Percentiles rank a stretch among this genome's conserved stretches.
These are phyloP conservation scores for Lepus oiostolus DNA, from an alignment of 2,797 vertebrate species.

Conservation along the genomic window DNA sequence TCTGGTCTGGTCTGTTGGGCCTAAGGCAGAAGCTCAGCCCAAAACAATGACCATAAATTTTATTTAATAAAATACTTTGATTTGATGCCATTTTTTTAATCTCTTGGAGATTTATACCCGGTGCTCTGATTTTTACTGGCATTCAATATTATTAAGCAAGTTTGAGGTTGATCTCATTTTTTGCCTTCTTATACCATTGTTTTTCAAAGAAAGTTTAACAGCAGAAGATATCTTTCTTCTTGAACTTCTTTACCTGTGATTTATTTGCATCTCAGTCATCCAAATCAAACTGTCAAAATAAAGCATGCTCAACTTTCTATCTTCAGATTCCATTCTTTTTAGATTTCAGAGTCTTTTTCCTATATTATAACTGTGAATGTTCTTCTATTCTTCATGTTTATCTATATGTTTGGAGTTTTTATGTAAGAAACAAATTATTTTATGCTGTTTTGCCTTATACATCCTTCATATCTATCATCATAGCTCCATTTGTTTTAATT, in stretches of 20 bases:
- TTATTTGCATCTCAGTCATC: background rate
- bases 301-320: background rate
- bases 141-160: background rate
- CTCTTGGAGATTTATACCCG: background rate
- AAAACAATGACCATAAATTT: background rate
- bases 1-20: background rate
- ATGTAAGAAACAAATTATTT: background rate
- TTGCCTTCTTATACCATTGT: background rate
- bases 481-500: background rate
- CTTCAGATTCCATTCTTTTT: background rate
- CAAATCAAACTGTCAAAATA: constrained; percentile 13
- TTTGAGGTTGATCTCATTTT: background rate
- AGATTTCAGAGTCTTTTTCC: background rate
- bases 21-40: background rate
- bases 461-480: background rate
- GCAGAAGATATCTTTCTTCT: background rate
- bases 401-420: background rate
- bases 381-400: background rate
- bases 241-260: background rate
- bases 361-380: background rate
- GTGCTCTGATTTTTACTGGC: background rate
- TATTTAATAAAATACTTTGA: background rate
- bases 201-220: background rate
- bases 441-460: background rate
- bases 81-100: background rate